Conservation (phyloP, 2,797 vertebrate species). For the Fistularia commersonii region DNA sequence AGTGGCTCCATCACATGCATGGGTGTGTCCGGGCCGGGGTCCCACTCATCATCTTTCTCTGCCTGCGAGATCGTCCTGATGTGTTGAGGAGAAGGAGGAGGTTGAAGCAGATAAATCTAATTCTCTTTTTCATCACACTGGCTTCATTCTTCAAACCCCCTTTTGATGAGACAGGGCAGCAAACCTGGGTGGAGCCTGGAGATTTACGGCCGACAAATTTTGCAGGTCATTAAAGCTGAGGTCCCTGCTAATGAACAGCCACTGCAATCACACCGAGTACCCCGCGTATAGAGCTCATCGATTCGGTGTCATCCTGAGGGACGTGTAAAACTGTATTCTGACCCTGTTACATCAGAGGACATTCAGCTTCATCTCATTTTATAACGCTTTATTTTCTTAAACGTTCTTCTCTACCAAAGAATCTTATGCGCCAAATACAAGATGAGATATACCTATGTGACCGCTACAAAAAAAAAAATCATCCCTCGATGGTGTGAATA, state of each 20-base stretch:
- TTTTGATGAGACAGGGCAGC: slow-evolving; percentile 62
- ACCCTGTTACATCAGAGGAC: slow-evolving; percentile 34
- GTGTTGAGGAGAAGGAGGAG: slow-evolving; percentile 2
- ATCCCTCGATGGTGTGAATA: slow-evolving; percentile 20
- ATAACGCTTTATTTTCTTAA: background rate
- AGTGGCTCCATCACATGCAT: slow-evolving; percentile 22
- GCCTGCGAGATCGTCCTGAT: slow-evolving; percentile 16
- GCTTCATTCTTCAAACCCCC: slow-evolving; percentile 55
- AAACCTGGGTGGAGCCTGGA: slow-evolving; percentile 55
- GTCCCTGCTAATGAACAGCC: slow-evolving; percentile 59
- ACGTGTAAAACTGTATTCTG: slow-evolving; percentile 19
- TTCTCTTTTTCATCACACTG: slow-evolving; percentile 62
- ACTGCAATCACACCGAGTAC: slow-evolving; percentile 41
- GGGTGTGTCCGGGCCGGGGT: slow-evolving; percentile 21
- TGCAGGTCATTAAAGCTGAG: slow-evolving; percentile 51
- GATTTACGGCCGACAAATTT: slow-evolving; percentile 56
- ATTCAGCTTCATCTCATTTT: slow-evolving; percentile 1
- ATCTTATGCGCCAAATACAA: background rate
- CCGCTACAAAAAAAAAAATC: slow-evolving; percentile 9
- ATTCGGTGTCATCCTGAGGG: slow-evolving; percentile 36
- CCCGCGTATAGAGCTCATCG: slow-evolving; percentile 42
- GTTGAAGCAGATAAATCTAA: slow-evolving; percentile 51
- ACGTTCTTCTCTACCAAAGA: background rate
- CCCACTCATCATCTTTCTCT: slow-evolving; percentile 38
- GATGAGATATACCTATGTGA: background rate